Conservation (phyloP, 2,797 vertebrate genomes). For the Gadopsis bispinosus region DNA sequence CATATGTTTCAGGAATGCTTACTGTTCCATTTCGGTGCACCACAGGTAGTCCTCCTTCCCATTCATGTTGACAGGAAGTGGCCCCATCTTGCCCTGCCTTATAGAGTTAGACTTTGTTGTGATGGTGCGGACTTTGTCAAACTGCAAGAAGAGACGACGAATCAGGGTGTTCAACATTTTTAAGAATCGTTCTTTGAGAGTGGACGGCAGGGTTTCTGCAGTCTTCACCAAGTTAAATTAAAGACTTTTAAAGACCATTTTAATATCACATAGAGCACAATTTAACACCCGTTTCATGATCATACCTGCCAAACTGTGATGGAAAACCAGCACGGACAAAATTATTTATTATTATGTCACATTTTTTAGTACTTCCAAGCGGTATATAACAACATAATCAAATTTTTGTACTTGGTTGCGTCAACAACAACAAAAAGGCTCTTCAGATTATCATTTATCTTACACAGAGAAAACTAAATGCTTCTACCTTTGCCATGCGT, state of each 20-base stretch:
- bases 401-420: not conserved
- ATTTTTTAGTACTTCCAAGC: not conserved
- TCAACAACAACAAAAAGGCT: not conserved
- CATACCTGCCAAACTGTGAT: not conserved
- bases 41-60: conserved; percentile 87
- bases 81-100: conserved; percentile 82
- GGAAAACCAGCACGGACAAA: not conserved
- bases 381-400: not conserved
- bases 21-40: conserved; percentile 88
- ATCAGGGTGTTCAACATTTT: not conserved
- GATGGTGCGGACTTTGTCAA: conserved; percentile 86
- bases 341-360: too few relatives aligned
- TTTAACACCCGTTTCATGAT: not conserved
- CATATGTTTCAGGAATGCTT: conserved; percentile 35
- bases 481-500: conserved; percentile 87
- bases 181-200: not conserved
- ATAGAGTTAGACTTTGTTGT: conserved; percentile 87
- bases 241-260: not conserved
- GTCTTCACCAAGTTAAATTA: not conserved
- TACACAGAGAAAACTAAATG: not conserved
- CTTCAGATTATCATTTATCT: not conserved
- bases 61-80: conserved; percentile 84
- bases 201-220: not conserved
- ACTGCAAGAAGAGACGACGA: conserved; percentile 69
- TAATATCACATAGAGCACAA: not conserved